Conservation (phyloP, 2,888 invertebrate species). For the Micoletzkya japonica region DNA sequence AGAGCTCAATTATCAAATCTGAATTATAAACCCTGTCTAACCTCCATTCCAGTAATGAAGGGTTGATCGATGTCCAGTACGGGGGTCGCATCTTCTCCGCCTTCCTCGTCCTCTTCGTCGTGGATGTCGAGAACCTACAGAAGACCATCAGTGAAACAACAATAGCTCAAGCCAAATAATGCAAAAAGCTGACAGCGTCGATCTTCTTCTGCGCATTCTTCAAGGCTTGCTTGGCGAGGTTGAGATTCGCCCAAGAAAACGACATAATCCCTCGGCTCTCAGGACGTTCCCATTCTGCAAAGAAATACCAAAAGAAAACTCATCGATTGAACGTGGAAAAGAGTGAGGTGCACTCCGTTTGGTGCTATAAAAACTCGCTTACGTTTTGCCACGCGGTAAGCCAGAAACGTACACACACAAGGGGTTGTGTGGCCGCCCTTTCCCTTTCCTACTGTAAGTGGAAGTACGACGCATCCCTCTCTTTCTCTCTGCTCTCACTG, state of each 20-base stretch:
- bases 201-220: slow-evolving; percentile 44
- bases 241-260: slow-evolving; percentile 27
- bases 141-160: no score
- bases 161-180: background rate
- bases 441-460: slow-evolving; percentile 7
- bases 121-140: slow-evolving; percentile 21
- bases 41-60: background rate
- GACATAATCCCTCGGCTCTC: slow-evolving; percentile 14
- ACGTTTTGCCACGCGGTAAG: slow-evolving; percentile 6
- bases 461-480: no score
- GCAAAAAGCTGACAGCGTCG: slow-evolving; percentile 34
- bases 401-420: slow-evolving; percentile 17
- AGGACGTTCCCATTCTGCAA: no score
- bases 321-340: background rate
- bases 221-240: slow-evolving; percentile 35
- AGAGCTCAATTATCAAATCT: no score
- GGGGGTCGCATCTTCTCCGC: background rate
- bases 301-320: background rate
- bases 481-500: slow-evolving; percentile 14
- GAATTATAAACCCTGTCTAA: no score
- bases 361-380: background rate
- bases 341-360: background rate
- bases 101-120: slow-evolving; percentile 17
- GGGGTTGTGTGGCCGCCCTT: slow-evolving; percentile 6
- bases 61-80: background rate